Base-by-base conservation (phyloP, 1,140 invertebrate species). In the Physella acuta region DNA sequence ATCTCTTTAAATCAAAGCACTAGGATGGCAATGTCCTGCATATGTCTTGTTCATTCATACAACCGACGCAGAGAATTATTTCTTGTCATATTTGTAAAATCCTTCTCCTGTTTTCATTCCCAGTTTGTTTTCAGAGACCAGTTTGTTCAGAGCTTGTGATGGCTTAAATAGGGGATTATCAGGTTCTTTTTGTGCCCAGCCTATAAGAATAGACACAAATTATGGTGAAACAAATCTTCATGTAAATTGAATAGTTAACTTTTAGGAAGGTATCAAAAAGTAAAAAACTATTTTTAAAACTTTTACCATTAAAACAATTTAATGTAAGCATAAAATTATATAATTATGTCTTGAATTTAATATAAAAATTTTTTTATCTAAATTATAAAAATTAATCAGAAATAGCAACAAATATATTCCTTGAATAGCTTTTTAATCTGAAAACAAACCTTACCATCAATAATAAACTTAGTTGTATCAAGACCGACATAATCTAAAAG, bases 41-140 rank as follows among this genome's bases (percentile, higher is more conserved):
- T n/a, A n/a, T n/a, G n/a, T n/a, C n/a, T n/a, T n/a, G n/a, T n/a
- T n/a, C n/a, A n/a, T n/a, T n/a, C n/a, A n/a, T n/a, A n/a, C n/a
- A n/a, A n/a, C n/a, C n/a, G n/a, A n/a, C n/a, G 39, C 39, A 44
- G 20, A 8, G 24, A 55, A 63, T 58, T 37, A 72, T 49, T 83
- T 78, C 75, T 87, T 87, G 31, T 85, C 79, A 82, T 95, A 93
- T 74, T 90, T 90, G 81, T 95, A 95, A 81, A 93, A 94, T 44
- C 94, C 94, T 87, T 94, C 91, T 1, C 94, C 94, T 56, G 90
- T 84, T 83, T 96, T 96, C 1, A 89, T 84, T 4, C 94, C 94
- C 0, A 94, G 82, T 85, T 94, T 94, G 34, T 92, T 92, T 79
- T 94, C 90, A 17, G 85, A 77, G 2, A 95, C 92, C 63, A 94